Percentiles rank a stretch among this genome's conserved stretches.
phyloP scores from a whole-genome alignment of 2,113 vertebrate species.

The Leucopternis melanops region DNA sequence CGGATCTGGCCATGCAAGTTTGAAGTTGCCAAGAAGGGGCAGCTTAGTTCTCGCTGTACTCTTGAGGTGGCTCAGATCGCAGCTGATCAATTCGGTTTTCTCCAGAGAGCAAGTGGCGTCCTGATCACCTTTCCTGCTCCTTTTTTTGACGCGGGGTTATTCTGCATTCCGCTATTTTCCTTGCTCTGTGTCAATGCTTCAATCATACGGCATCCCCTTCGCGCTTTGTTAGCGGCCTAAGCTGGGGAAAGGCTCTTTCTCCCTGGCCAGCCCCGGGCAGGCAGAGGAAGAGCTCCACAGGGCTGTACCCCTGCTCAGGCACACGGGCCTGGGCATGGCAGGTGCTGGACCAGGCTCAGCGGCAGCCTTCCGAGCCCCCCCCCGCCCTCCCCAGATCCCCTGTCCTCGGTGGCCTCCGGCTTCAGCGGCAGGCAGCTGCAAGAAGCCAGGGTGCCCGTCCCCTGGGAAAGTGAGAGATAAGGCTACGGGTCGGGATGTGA shows the following conservation, averaged over 20 bases:
- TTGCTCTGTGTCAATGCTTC: background rate
- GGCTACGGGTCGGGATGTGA: accelerated
- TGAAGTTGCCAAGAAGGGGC: background rate
- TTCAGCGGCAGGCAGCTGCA: background rate
- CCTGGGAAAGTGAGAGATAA: background rate
- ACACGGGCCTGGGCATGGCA: background rate
- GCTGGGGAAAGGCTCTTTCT: background rate
- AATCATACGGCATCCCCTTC: accelerated
- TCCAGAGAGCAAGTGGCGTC: background rate
- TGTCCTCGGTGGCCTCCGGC: accelerated
- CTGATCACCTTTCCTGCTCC: background rate
- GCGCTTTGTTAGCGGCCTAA: background rate
- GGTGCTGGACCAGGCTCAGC: background rate
- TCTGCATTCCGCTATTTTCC: background rate
- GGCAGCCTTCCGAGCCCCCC: background rate
- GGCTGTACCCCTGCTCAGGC: background rate
- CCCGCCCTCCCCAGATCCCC: no score
- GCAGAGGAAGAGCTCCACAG: background rate
- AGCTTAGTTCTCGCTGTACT: background rate
- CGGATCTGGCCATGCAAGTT: background rate
- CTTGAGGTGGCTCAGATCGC: background rate
- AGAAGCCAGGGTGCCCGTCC: background rate
- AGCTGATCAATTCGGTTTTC: background rate
- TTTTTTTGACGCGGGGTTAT: background rate
- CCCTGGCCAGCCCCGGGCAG: background rate